Base-by-base conservation (phyloP, 2,888 invertebrate genomes). In the Pseudolycoriella hygida region DNA sequence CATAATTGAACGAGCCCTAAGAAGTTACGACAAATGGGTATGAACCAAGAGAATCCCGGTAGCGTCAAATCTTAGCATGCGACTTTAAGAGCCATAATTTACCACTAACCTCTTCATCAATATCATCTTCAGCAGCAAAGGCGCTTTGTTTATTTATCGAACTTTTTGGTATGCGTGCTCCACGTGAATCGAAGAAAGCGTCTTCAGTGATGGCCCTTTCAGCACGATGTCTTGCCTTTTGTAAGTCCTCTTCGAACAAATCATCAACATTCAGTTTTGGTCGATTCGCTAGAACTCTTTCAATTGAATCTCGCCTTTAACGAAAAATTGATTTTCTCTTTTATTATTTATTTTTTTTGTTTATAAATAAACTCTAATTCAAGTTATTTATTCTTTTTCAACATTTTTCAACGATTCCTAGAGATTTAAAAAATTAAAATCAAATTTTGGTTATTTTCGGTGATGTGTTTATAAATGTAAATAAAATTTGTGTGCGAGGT, bases 131-230 rank as follows among this genome's bases (percentile, higher is more conserved):
- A 47, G 69, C 68, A 15, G 65, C 62, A n/a, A 6, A 25, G 25
- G 4, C 8, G 25, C 5, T 6, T 25, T 25, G 25, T 2, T 69
- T 67, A 10, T 69, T 63, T 39, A 69, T 57, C 3, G 66, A 69
- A 48, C 64, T 64, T 53, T 60, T 70, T 49, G 59, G 64, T 48
- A 66, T 67, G 37, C 72, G 67, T 2, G 67, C 71, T 6, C 73
- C 75, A 53, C 77, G 74, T 30, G 74, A 74, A 62, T 80, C 79
- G 61, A 76, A 78, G 42, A 77, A 61, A 47, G 68, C 59, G 34
- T 75, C 72, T 52, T 76, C 76, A 46, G 68, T 56, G 50, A 68
- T 67, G 53, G 56, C 59, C 54, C 63, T 61, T 51, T 62, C 63
- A 40, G 68, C 71, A 51, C 69, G 67, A 53, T 67, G 67, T 47